phyloP scores from a whole-genome alignment of 1,140 invertebrate species.

The Mylabris phalerata region DNA sequence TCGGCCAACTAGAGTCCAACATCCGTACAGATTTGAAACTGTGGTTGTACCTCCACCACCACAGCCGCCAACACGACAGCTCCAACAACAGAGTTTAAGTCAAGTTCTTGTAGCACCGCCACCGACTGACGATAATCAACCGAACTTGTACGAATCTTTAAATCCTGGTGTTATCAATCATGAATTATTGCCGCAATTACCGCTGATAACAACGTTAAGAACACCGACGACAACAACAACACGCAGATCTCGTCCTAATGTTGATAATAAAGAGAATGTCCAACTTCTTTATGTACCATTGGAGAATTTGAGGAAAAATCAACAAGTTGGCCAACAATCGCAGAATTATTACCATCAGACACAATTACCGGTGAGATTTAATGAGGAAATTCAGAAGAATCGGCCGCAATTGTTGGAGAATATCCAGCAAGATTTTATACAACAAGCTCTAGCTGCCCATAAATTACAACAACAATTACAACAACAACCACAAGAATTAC shows the following conservation, averaged over 20 bases:
- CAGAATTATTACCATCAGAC: neutral
- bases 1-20: conserved; percentile 8
- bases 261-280: too few species aligned
- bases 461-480: conserved; percentile 43
- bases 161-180: too few species aligned
- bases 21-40: conserved; percentile 28
- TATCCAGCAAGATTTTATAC: conserved; percentile 41
- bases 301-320: conserved; percentile 10
- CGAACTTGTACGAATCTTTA: too few species aligned
- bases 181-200: too few species aligned
- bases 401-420: conserved; percentile 7
- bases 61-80: conserved; percentile 33
- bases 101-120: neutral
- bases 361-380: too few species aligned
- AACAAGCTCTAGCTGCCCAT: conserved; percentile 44
- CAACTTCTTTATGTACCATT: too few species aligned
- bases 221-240: conserved; percentile 9
- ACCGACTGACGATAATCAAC: too few species aligned
- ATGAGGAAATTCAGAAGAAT: neutral
- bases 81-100: conserved; percentile 7
- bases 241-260: conserved; percentile 23
- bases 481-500: conserved; percentile 10
- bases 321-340: neutral
- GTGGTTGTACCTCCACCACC: conserved; percentile 29
- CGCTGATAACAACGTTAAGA: too few species aligned